These are phyloP conservation scores for Melanargia galathea DNA, from an alignment of 2,888 invertebrate genomes.

Conservation along the genomic window DNA sequence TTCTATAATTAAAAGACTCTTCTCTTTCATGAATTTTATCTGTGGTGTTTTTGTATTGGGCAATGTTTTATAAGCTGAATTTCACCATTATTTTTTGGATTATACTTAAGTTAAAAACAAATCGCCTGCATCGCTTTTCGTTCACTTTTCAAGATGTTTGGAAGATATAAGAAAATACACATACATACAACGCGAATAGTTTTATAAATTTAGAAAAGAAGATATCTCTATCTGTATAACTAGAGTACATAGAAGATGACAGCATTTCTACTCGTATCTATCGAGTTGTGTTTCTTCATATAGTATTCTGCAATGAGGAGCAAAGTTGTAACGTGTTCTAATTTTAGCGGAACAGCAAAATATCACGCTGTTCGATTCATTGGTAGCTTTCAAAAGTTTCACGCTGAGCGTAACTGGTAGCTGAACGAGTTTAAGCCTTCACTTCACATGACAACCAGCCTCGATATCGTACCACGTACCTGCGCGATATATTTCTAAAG, in stretches of 20 bases:
- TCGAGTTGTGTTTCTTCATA: neutral
- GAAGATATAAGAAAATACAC: too few relatives aligned
- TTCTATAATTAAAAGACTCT: neutral
- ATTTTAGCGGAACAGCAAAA: slow-evolving; percentile 20
- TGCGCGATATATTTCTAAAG: slow-evolving; percentile 8
- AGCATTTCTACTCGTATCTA: too few relatives aligned
- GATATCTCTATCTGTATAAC: too few relatives aligned
- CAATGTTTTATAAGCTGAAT: neutral
- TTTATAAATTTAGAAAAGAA: too few relatives aligned
- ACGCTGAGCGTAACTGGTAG: slow-evolving; percentile 24
- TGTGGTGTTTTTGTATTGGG: neutral
- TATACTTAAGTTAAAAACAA: too few relatives aligned
- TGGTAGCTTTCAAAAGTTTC: slow-evolving; percentile 26
- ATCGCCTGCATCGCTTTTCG: too few relatives aligned
- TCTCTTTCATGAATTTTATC: neutral
- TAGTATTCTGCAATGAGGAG: neutral
- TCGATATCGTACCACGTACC: slow-evolving; percentile 21
- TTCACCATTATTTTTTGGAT: neutral
- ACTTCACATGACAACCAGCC: slow-evolving; percentile 23
- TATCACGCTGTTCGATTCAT: slow-evolving; percentile 21
- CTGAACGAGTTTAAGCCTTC: slow-evolving; percentile 24
- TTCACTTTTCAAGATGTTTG: too few relatives aligned
- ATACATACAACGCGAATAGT: too few relatives aligned
- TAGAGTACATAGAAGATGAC: neutral
- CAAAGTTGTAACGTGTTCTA: slow-evolving; percentile 8